These are phyloP conservation scores for Rhinoptilus africanus DNA, from an alignment of 2,113 vertebrate species.

Conservation along the genomic window DNA sequence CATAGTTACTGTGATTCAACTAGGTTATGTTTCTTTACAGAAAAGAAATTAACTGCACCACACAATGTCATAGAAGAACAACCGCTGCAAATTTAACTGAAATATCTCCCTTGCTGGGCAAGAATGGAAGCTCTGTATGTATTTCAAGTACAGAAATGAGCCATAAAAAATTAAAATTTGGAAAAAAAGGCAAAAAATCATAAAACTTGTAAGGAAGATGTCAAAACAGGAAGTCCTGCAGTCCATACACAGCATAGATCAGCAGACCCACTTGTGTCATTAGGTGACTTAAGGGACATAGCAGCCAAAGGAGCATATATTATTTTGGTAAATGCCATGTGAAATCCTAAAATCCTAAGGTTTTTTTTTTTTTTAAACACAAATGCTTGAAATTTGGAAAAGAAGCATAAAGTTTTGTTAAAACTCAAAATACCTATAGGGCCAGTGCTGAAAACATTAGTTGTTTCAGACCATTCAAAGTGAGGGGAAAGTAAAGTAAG, in stretches of 20 bases:
- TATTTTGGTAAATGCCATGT: not conserved
- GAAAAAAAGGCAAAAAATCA: not conserved
- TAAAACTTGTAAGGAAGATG: not conserved
- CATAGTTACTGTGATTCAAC: constrained; percentile 1
- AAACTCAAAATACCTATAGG: not conserved
- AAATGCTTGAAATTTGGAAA: not conserved
- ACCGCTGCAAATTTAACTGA: not conserved
- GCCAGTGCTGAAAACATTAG: not conserved
- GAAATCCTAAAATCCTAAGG: not conserved
- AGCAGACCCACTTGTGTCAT: not conserved
- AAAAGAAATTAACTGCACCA: not conserved
- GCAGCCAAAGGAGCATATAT: not conserved
- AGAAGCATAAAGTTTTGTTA: not conserved
- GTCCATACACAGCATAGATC: not conserved
- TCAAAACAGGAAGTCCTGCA: not conserved
- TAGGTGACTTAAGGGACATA: not conserved
- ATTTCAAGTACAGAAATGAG: not conserved
- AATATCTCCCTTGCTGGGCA: not conserved
- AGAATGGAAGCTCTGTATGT: not conserved
- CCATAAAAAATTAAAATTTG: not conserved
- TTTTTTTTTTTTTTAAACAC: not conserved
- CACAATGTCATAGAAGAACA: not conserved
- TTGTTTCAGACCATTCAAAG: not conserved
- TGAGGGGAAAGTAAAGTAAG: not conserved
- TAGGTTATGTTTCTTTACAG: not conserved